Conservation (phyloP, 2,888 invertebrate species). For the Spodoptera littoralis region DNA sequence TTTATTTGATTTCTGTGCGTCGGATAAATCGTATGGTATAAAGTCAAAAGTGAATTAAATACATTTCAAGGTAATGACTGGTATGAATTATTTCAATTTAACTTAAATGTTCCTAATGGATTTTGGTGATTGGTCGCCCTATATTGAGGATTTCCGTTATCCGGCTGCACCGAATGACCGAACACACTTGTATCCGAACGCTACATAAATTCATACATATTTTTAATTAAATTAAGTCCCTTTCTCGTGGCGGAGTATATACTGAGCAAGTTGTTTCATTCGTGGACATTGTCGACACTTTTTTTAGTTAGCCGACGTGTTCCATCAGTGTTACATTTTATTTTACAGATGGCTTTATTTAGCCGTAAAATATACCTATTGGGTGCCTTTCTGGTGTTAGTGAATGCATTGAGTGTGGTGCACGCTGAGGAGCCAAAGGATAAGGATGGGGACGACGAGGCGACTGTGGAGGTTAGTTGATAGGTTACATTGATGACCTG, state of each 20-base stretch:
- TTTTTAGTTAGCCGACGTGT: conserved; percentile 42
- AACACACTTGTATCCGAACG: conserved; percentile 35
- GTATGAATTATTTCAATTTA: conserved; percentile 41
- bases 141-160: conserved; percentile 84
- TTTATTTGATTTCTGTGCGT: conserved; percentile 35
- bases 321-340: conserved; percentile 27
- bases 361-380: conserved; percentile 68
- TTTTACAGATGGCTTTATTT: conserved; percentile 82
- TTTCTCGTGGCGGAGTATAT: conserved; percentile 31
- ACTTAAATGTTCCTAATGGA: conserved; percentile 22
- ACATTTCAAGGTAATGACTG: conserved; percentile 44
- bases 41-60: conserved; percentile 43
- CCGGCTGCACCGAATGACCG: conserved; percentile 65
- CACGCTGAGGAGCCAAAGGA: conserved; percentile 57
- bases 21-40: conserved; percentile 18
- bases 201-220: conserved; percentile 37
- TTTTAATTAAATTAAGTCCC: conserved; percentile 57
- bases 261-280: conserved; percentile 24
- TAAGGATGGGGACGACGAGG: conserved; percentile 74
- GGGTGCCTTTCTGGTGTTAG: conserved; percentile 73
- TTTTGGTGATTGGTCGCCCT: conserved; percentile 54
- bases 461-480: conserved; percentile 81
- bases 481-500: conserved; percentile 66
- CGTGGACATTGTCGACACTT: conserved; percentile 23
- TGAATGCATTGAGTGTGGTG: conserved; percentile 61